Percentiles rank a stretch among this genome's conserved stretches.
phyloP scores from a whole-genome alignment of 2,113 vertebrate species.

The Pluvialis apricaria region DNA sequence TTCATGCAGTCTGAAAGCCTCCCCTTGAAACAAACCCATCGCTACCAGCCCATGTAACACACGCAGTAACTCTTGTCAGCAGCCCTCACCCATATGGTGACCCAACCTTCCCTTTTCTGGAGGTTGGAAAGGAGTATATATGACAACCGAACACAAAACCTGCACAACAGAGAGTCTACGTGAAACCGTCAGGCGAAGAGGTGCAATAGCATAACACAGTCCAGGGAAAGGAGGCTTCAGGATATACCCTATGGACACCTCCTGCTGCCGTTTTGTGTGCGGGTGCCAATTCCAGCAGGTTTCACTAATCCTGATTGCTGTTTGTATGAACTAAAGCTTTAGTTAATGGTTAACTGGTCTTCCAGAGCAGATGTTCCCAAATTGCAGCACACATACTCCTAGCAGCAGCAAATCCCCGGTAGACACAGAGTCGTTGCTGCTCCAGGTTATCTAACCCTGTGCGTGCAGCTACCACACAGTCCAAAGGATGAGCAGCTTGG shows the following conservation, averaged over 20 bases:
- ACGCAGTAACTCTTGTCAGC: not conserved
- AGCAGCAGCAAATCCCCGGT: not conserved
- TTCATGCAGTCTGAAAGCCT: not conserved
- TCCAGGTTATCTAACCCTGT: not conserved
- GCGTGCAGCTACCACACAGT: not conserved
- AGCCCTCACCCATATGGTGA: not conserved
- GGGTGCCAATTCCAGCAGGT: not conserved
- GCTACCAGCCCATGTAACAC: not conserved
- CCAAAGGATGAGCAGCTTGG: not conserved
- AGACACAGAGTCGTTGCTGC: not conserved
- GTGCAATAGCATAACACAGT: fast-evolving
- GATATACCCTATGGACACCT: not conserved
- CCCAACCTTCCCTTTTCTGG: not conserved
- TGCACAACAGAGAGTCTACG: not conserved
- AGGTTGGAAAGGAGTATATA: not conserved
- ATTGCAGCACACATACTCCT: not conserved
- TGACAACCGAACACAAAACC: not conserved
- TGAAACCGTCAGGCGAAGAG: not conserved
- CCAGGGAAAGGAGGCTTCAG: not conserved
- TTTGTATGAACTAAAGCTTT: not conserved
- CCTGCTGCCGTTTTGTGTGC: not conserved
- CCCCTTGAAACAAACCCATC: not conserved
- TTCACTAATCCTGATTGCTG: not conserved
- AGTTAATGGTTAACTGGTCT: not conserved
- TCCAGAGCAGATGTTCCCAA: not conserved